A percentile compares a stretch with the other conserved stretches of the same genome.
phyloP scores from a whole-genome alignment of 2,888 invertebrate species.

The Formica aserva region DNA sequence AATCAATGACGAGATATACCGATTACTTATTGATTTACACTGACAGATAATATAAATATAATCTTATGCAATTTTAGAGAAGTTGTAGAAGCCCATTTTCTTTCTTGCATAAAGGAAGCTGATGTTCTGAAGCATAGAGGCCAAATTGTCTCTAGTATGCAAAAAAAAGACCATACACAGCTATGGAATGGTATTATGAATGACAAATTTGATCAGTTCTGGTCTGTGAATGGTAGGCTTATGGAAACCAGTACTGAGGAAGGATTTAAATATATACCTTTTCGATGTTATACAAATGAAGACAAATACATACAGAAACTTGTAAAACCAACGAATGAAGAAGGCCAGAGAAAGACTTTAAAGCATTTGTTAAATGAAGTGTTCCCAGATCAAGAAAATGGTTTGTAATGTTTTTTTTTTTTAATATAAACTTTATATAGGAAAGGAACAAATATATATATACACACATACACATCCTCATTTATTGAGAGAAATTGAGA shows the following conservation, averaged over 20 bases:
- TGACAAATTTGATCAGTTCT: slow-evolving; percentile 99
- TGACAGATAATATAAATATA: neutral
- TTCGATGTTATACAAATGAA: slow-evolving; percentile 91
- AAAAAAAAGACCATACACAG: slow-evolving; percentile 98
- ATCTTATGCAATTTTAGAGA: slow-evolving; percentile 89
- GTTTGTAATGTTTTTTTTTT: slow-evolving; percentile 77
- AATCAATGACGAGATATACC: neutral
- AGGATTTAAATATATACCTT: slow-evolving; percentile 95
- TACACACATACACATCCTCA: neutral
- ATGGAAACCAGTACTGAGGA: slow-evolving; percentile 96
- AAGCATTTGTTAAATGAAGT: slow-evolving; percentile 90
- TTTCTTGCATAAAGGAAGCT: slow-evolving; percentile 98
- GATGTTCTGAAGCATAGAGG: slow-evolving; percentile 98
- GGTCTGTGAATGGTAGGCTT: slow-evolving; percentile 97
- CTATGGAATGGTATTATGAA: slow-evolving; percentile 97
- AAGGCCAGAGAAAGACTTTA: slow-evolving; percentile 91
- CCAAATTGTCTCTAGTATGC: slow-evolving; percentile 95
- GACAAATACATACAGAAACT: slow-evolving; percentile 92
- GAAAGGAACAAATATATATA: neutral
- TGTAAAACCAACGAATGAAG: slow-evolving; percentile 91
- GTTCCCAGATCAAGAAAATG: slow-evolving; percentile 88
- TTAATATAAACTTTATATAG: neutral
- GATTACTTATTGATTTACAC: neutral
- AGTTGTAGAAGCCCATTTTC: slow-evolving; percentile 96
- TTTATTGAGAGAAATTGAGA: slow-evolving; percentile 10